Conservation (phyloP, 2,888 invertebrate genomes). For the Drosophila aldrichi region DNA sequence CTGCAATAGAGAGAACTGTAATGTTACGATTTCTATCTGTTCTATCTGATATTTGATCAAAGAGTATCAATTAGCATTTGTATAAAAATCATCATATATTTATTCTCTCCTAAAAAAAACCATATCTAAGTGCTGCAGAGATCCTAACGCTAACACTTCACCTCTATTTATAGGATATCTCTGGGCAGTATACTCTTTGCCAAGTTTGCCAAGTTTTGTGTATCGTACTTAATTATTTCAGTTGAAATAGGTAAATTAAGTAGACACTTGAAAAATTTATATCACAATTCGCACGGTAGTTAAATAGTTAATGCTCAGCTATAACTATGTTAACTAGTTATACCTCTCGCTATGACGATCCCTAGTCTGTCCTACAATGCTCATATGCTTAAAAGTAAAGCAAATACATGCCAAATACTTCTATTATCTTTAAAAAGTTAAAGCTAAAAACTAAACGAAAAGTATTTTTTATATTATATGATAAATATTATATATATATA, state of each 20-base stretch:
- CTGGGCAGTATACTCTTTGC: not conserved
- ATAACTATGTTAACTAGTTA: not conserved
- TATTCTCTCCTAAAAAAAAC: not conserved
- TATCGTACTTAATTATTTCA: not conserved
- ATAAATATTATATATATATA: no score
- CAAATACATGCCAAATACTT: not conserved
- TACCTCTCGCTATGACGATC: not conserved
- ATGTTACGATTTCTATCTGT: no score
- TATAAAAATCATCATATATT: not conserved
- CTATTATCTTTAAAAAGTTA: not conserved
- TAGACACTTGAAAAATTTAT: not conserved
- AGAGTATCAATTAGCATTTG: no score
- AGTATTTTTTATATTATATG: no score
- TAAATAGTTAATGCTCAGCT: not conserved
- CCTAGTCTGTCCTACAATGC: not conserved
- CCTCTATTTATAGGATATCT: not conserved
- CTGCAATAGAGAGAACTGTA: no score
- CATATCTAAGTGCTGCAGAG: not conserved
- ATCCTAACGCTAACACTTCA: not conserved
- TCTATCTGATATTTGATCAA: no score
- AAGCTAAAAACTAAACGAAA: no score
- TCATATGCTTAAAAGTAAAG: not conserved
- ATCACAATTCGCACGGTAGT: conserved; percentile 1
- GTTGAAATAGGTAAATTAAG: not conserved
- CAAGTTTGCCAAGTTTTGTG: no score